Conservation (phyloP, 2,888 invertebrate species). For the Idaea biselata region DNA sequence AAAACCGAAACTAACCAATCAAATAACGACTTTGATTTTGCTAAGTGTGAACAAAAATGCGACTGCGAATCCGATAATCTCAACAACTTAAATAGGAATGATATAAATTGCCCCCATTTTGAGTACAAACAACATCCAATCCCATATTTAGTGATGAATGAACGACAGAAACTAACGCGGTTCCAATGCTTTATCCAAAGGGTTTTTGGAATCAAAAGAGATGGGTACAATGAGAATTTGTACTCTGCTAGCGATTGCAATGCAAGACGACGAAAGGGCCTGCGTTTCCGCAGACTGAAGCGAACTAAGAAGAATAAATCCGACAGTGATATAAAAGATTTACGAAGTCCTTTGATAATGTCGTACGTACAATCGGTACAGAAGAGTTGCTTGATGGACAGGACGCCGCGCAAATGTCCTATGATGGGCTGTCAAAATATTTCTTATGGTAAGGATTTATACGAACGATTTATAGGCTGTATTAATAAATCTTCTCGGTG, state of each 20-base stretch:
- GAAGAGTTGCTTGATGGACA: conserved; percentile 57
- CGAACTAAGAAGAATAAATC: conserved; percentile 56
- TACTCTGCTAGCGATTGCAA: conserved; percentile 61
- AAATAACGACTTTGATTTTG: neutral
- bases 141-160: conserved; percentile 42
- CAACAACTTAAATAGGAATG: neutral
- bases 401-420: conserved; percentile 62
- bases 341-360: conserved; percentile 51
- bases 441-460: conserved; percentile 50
- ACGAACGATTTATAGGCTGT: too few species aligned
- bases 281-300: conserved; percentile 52
- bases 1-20: conserved; percentile 22
- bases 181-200: conserved; percentile 65
- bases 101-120: neutral
- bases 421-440: conserved; percentile 60
- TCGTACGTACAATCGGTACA: conserved; percentile 62
- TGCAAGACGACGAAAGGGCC: conserved; percentile 45
- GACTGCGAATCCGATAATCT: neutral
- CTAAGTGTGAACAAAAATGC: neutral
- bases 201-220: conserved; percentile 53
- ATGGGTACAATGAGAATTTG: conserved; percentile 40
- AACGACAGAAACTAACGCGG: conserved; percentile 49
- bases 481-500: too few species aligned
- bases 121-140: conserved; percentile 22
- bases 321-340: conserved; percentile 47